phyloP scores from a whole-genome alignment of 2,888 invertebrate species.

The Biston stratarius region DNA sequence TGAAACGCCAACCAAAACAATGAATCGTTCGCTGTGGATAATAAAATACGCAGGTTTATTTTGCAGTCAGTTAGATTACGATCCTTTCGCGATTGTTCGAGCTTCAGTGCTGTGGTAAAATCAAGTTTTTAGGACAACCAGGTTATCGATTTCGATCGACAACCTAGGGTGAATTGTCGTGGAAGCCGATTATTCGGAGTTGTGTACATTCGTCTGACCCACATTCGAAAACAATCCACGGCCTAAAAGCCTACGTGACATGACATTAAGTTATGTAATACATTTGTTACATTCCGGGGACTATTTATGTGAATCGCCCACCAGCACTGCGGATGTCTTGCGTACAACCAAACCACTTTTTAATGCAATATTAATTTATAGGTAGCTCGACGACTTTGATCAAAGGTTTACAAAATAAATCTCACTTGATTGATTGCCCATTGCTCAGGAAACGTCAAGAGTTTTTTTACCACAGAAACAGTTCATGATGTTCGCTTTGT shows the following conservation, averaged over 20 bases:
- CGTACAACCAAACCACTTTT: conserved; percentile 31
- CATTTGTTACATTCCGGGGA: conserved; percentile 51
- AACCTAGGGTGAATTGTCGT: conserved; percentile 25
- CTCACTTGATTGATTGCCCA: conserved; percentile 27
- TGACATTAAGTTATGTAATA: conserved; percentile 50
- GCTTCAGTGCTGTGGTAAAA: conserved; percentile 20
- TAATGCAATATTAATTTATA: conserved; percentile 32
- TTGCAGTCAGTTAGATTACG: conserved; percentile 32
- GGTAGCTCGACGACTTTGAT: conserved; percentile 23
- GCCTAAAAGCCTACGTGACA: conserved; percentile 70
- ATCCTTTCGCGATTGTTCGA: conserved; percentile 32
- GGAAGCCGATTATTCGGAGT: conserved; percentile 35
- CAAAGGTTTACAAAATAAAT: conserved; percentile 23
- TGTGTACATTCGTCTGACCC: conserved; percentile 58
- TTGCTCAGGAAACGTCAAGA: conserved; percentile 22
- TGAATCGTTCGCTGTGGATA: conserved; percentile 34
- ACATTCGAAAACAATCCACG: conserved; percentile 59
- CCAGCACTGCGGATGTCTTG: conserved; percentile 39
- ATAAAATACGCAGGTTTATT: conserved; percentile 45
- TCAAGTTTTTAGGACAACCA: conserved; percentile 26
- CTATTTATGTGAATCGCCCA: conserved; percentile 49
- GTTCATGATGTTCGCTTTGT: background rate
- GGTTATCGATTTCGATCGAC: conserved; percentile 24
- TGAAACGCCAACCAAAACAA: conserved; percentile 42
- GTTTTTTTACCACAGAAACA: conserved; percentile 6